Base-by-base conservation (phyloP, 2,888 invertebrate genomes). In the Osedax fenrisi region DNA sequence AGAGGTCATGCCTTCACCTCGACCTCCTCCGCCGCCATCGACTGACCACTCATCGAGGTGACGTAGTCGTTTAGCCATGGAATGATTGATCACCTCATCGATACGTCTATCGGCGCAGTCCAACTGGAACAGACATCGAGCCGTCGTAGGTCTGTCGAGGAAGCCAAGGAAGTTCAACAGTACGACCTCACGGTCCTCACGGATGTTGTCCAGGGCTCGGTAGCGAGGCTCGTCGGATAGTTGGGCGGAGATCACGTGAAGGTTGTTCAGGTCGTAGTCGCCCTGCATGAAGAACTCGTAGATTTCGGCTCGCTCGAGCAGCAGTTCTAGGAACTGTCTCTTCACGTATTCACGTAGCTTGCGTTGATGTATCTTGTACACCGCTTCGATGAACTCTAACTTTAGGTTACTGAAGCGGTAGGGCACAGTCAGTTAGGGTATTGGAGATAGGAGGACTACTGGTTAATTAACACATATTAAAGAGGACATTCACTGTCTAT, bases 111-210 rank as follows among this genome's bases (percentile, higher is more conserved):
- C 83, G 22, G 82, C 80, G 79, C 83, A 84, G 41, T 75, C 75
- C 59, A 82, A 81, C 24, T 79, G 78, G 78, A 81, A 83, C 73
- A 94, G 94, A 83, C 96, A 96, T 84, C 94, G 92, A 84, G 94
- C 94, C 74, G 91, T 87, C 84, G 93, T 92, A 17, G 95, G 94
- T 84, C 92, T 92, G 86, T 95, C 94, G 75, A 95, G 91, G 85
- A 96, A 96, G 76, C 94, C 94, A 64, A 95, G 87, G 85, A 95
- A 95, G 84, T 94, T 94, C 81, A 94, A 91, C 76, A 97, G 87
- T 89, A 96, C 92, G 79, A 94, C 87, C 84, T 94, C 92, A 77
- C 97, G 87, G 83, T 96, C 94, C 85, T 94, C 94, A 86, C 94
- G 94, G 84, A 96, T 88, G 75, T 93, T 89, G 85, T 94, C 92